These are phyloP conservation scores for Engraulis encrasicolus DNA, from an alignment of 2,113 vertebrate genomes.

Conservation along the genomic window DNA sequence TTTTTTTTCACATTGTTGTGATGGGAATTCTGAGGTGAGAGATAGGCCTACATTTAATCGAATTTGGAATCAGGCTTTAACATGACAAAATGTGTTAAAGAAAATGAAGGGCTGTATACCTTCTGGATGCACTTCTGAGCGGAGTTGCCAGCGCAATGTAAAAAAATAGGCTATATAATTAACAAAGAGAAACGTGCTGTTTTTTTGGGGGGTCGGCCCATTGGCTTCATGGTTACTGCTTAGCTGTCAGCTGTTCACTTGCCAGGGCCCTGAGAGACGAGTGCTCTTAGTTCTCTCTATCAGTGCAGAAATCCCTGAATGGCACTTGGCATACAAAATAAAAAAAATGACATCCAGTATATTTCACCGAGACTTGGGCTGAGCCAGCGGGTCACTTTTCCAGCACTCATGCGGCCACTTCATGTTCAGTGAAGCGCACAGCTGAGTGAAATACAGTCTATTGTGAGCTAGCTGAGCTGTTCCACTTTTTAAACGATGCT, in stretches of 20 bases:
- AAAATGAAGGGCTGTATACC: too few relatives aligned
- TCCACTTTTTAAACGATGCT: not conserved
- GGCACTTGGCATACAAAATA: not conserved
- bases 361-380: not conserved
- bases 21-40: too few relatives aligned
- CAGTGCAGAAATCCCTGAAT: not conserved
- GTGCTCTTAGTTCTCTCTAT: not conserved
- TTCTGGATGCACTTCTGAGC: too few relatives aligned
- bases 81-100: too few relatives aligned
- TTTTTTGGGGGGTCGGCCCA: not conserved
- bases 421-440: not conserved
- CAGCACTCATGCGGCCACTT: not conserved
- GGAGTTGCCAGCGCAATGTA: not conserved
- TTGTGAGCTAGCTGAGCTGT: not conserved
- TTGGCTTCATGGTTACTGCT: not conserved
- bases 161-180: not conserved
- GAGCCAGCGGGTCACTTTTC: slow-evolving; percentile 2
- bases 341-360: not conserved
- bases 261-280: not conserved
- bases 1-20: too few relatives aligned
- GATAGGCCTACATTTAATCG: too few relatives aligned
- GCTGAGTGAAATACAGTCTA: not conserved
- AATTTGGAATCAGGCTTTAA: too few relatives aligned
- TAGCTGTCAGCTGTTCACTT: not conserved
- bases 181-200: not conserved